These are phyloP conservation scores for Cataglyphis altisquamis DNA, from an alignment of 2,888 invertebrate genomes.

Conservation along the genomic window DNA sequence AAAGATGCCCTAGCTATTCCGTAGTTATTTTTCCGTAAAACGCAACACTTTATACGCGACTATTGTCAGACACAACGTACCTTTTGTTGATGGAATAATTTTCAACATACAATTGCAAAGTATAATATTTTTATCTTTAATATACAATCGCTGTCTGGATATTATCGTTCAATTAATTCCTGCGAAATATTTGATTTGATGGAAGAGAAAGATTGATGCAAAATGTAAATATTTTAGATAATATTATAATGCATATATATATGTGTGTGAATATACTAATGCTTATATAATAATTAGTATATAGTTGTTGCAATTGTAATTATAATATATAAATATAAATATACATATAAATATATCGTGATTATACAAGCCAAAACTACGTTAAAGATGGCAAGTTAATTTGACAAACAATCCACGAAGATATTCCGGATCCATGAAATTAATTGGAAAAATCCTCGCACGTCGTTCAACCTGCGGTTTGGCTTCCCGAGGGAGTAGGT, in stretches of 20 bases:
- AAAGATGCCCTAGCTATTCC: slow-evolving; percentile 18
- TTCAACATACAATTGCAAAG: background rate
- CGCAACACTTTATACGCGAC: slow-evolving; percentile 7
- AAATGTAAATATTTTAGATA: slow-evolving; percentile 2
- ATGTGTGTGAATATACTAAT: background rate
- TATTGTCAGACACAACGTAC: slow-evolving; percentile 22
- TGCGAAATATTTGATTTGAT: background rate
- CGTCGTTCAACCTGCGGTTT: slow-evolving; percentile 51
- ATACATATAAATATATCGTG: background rate
- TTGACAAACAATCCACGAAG: slow-evolving; percentile 30
- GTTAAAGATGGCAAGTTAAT: slow-evolving; percentile 22
- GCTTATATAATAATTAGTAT: slow-evolving; percentile 1
- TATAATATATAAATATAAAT: background rate
- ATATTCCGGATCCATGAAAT: slow-evolving; percentile 39
- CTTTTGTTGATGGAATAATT: slow-evolving; percentile 13
- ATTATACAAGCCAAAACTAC: background rate
- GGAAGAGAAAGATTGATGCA: background rate
- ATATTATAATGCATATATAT: background rate
- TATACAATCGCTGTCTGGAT: background rate
- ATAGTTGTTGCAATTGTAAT: slow-evolving; percentile 1
- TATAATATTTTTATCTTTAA: background rate
- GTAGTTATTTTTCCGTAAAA: slow-evolving; percentile 35
- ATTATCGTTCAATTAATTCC: background rate
- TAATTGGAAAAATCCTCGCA: slow-evolving; percentile 70
- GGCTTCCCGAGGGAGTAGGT: slow-evolving; percentile 45